These are phyloP conservation scores for Megalopta genalis DNA, from an alignment of 1,140 invertebrate species.

Conservation along the genomic window DNA sequence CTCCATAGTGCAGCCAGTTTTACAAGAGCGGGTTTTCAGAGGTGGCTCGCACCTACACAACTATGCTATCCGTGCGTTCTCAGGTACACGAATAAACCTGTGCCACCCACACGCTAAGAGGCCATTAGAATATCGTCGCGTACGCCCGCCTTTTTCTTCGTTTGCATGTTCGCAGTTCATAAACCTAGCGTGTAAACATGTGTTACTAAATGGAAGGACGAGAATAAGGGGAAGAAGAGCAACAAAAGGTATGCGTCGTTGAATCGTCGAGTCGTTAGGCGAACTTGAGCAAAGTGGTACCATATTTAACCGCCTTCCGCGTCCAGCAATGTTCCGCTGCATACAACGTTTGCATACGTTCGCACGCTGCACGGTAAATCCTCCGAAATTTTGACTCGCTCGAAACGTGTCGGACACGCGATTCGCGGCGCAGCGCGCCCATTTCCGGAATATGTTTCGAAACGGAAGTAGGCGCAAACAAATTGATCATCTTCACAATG, in stretches of 20 bases:
- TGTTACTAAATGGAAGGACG: slow-evolving; percentile 7
- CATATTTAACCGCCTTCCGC: slow-evolving; percentile 27
- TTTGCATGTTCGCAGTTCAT: slow-evolving; percentile 29
- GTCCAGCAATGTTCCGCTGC: background rate
- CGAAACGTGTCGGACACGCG: no score
- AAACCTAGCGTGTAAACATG: slow-evolving; percentile 51
- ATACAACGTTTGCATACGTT: background rate
- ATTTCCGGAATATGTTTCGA: no score
- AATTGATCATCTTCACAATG: no score
- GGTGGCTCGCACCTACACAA: no score
- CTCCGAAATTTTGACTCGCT: background rate
- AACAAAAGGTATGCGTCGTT: slow-evolving; percentile 9
- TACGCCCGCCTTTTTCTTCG: slow-evolving; percentile 10
- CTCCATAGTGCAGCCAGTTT: background rate
- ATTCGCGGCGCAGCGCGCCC: no score
- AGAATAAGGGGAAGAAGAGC: background rate
- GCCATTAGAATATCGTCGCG: slow-evolving; percentile 40
- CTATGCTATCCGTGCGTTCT: background rate
- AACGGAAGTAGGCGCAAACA: no score
- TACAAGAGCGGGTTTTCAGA: background rate
- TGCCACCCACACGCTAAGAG: slow-evolving; percentile 21
- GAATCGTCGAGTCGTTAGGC: slow-evolving; percentile 52
- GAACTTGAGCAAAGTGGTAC: slow-evolving; percentile 31
- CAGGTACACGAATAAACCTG: background rate
- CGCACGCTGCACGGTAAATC: no score